phyloP scores from a whole-genome alignment of 2,888 invertebrate genomes.

The Crematogaster levior region DNA sequence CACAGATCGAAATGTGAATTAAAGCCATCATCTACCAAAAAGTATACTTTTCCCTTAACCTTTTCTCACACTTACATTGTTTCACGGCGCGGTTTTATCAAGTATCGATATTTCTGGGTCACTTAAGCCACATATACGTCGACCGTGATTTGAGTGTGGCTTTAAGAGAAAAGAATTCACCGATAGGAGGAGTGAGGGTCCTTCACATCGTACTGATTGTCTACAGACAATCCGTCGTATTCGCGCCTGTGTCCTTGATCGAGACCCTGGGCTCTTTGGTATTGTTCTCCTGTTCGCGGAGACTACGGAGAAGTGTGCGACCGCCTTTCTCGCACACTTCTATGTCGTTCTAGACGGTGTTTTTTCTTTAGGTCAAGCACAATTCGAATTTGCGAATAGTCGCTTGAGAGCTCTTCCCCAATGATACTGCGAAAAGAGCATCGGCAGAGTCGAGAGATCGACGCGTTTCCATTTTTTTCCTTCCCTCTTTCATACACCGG shows the following conservation, averaged over 20 bases:
- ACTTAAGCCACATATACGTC: neutral
- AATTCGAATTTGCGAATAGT: constrained; percentile 60
- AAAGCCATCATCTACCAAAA: neutral
- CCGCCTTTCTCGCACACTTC: constrained; percentile 43
- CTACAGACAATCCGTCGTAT: constrained; percentile 47
- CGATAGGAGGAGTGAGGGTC: constrained; percentile 29
- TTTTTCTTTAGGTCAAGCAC: constrained; percentile 64
- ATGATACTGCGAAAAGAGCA: constrained; percentile 58
- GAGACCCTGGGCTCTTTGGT: constrained; percentile 84
- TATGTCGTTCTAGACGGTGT: constrained; percentile 21
- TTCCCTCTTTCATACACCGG: constrained; percentile 42
- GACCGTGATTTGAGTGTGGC: neutral
- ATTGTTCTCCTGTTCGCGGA: constrained; percentile 78
- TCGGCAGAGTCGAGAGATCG: constrained; percentile 57
- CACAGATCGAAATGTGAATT: neutral
- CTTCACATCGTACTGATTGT: constrained; percentile 49
- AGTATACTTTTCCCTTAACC: neutral
- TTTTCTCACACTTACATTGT: neutral
- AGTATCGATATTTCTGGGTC: neutral
- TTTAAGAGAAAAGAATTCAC: constrained; percentile 28
- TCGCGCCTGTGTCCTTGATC: constrained; percentile 73
- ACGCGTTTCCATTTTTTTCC: constrained; percentile 27
- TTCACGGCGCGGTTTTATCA: neutral
- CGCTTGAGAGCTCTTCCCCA: constrained; percentile 65
- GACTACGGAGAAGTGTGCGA: constrained; percentile 67